Evolutionary conservation across 2,888 invertebrate genomes (phyloP).

Genomic region (Caenorhabditis macrosperma): DNA sequence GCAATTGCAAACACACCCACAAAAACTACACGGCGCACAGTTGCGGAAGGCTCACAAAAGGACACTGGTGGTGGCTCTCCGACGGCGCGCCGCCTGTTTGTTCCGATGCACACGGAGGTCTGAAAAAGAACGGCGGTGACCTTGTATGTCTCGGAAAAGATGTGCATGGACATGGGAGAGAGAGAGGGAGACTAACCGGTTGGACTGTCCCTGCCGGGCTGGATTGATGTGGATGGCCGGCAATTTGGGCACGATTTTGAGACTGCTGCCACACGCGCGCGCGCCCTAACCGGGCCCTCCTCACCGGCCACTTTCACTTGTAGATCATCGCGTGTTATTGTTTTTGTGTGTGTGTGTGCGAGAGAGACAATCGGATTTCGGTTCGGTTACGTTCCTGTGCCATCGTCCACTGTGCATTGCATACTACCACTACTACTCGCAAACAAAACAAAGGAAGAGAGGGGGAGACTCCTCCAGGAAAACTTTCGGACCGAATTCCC

Average conservation of each 20-base stretch:
- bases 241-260: conserved; percentile 52
- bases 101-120: conserved; percentile 10
- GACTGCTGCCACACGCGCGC: conserved; percentile 31
- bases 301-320: conserved; percentile 42
- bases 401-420: background rate
- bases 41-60: conserved; percentile 32
- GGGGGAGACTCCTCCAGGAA: background rate
- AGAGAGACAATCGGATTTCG: conserved; percentile 33
- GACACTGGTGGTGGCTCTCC: conserved; percentile 7
- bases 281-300: conserved; percentile 5
- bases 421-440: no score
- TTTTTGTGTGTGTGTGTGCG: no score
- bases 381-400: conserved; percentile 26
- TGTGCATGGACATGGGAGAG: background rate
- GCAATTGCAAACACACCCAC: conserved; percentile 25
- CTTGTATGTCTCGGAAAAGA: no score
- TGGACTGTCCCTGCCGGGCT: conserved; percentile 19
- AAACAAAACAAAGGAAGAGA: background rate
- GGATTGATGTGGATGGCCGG: conserved; percentile 52
- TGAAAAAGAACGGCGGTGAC: conserved; percentile 11
- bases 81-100: conserved; percentile 14
- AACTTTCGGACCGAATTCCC: conserved; percentile 5
- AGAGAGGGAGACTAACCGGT: conserved; percentile 26
- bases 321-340: conserved; percentile 41
- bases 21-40: conserved; percentile 29